phyloP scores from a whole-genome alignment of 2,888 invertebrate genomes.

The Euphydryas editha region DNA sequence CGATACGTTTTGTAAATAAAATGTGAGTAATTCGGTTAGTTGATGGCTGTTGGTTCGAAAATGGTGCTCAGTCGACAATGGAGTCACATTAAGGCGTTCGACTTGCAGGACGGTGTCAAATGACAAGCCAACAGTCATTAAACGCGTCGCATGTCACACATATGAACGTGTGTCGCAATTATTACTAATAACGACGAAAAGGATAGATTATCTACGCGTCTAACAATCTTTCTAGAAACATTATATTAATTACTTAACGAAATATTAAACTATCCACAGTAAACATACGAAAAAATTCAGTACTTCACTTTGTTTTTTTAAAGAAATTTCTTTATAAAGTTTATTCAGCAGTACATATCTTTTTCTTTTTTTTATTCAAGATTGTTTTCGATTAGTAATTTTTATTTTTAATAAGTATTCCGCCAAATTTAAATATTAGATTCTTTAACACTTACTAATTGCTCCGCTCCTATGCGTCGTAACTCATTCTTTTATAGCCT shows the following conservation, averaged over 20 bases:
- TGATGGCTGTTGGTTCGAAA: slow-evolving; percentile 1
- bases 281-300: too few species aligned
- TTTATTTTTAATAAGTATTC: too few species aligned
- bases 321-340: too few species aligned
- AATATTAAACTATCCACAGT: too few species aligned
- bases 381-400: too few species aligned
- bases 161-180: background rate
- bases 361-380: too few species aligned
- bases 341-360: too few species aligned
- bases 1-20: slow-evolving; percentile 1
- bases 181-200: background rate
- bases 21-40: background rate
- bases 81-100: slow-evolving; percentile 1
- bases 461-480: too few species aligned
- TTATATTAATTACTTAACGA: background rate
- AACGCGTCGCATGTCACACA: background rate
- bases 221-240: background rate
- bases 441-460: too few species aligned
- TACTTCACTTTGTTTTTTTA: too few species aligned
- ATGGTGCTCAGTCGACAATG: slow-evolving; percentile 3
- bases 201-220: background rate
- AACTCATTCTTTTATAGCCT: too few species aligned
- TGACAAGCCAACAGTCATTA: slow-evolving; percentile 1
- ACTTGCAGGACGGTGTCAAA: slow-evolving; percentile 2
- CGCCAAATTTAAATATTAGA: too few species aligned